These are phyloP conservation scores for Scaptomyza montana DNA, from an alignment of 1,140 invertebrate species.

Conservation along the genomic window DNA sequence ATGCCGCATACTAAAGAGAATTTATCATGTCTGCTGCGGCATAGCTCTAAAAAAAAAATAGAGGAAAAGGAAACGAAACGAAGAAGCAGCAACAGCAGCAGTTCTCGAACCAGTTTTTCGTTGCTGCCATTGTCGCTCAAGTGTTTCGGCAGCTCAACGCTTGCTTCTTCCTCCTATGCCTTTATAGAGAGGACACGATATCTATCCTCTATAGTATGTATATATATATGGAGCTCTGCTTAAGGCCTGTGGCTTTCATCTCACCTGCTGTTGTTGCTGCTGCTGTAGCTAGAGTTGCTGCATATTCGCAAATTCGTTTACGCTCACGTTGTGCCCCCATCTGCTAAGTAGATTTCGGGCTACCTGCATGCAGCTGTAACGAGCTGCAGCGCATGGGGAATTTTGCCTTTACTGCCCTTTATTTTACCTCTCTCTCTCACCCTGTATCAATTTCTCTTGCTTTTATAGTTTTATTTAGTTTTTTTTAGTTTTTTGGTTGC, in stretches of 20 bases:
- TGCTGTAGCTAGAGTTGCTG: constrained; percentile 16
- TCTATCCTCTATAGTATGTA: neutral
- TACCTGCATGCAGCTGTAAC: constrained; percentile 71
- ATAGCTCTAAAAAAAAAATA: constrained; percentile 43
- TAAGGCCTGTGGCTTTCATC: constrained; percentile 16
- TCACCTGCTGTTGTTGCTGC: constrained; percentile 38
- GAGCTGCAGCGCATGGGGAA: constrained; percentile 60
- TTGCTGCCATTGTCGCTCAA: constrained; percentile 72
- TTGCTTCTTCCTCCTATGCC: constrained; percentile 19
- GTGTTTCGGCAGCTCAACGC: constrained; percentile 57
- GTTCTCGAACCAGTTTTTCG: constrained; percentile 33
- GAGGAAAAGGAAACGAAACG: constrained; percentile 2
- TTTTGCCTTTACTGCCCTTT: constrained; percentile 8
- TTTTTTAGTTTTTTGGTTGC: neutral
- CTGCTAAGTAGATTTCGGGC: constrained; percentile 75
- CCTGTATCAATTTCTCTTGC: neutral
- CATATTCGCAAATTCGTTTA: constrained; percentile 78
- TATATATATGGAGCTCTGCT: constrained; percentile 1
- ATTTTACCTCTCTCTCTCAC: constrained; percentile 7
- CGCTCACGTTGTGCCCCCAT: constrained; percentile 57
- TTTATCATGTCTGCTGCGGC: constrained; percentile 77
- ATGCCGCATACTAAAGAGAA: constrained; percentile 81
- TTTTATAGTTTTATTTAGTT: neutral
- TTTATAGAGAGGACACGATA: neutral
- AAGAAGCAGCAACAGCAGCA: neutral